phyloP scores from a whole-genome alignment of 2,888 invertebrate species.

The Nymphalis c-album region DNA sequence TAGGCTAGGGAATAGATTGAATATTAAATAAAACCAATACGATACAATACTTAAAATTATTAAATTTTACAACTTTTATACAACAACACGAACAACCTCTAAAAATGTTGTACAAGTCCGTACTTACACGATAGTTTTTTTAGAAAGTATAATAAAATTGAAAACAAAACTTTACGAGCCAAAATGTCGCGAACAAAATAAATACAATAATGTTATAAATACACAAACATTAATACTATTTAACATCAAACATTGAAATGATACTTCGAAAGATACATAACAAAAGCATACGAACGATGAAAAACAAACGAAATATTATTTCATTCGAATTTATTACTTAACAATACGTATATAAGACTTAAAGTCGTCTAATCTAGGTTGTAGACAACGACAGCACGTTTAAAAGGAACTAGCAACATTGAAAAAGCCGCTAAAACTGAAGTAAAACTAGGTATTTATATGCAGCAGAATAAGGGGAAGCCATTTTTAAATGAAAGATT shows the following conservation, averaged over 20 bases:
- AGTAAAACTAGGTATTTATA: constrained; percentile 16
- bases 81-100: too few relatives aligned
- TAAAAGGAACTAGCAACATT: constrained; percentile 13
- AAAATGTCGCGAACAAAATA: not conserved
- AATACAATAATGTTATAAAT: not conserved
- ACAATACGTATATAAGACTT: not conserved
- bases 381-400: constrained; percentile 11
- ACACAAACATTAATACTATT: not conserved
- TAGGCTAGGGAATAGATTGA: too few relatives aligned
- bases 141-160: too few relatives aligned
- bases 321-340: not conserved
- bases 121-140: too few relatives aligned
- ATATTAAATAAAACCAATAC: too few relatives aligned
- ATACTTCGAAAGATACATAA: constrained; percentile 5
- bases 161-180: too few relatives aligned
- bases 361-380: not conserved
- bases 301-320: not conserved
- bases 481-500: constrained; percentile 20
- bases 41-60: too few relatives aligned
- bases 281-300: constrained; percentile 1
- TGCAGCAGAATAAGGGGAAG: constrained; percentile 11
- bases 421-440: constrained; percentile 16
- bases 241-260: constrained; percentile 2
- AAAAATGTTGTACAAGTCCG: too few relatives aligned
- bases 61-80: too few relatives aligned